Evolutionary conservation across 2,113 vertebrate genomes (phyloP), one percentile per base, ranked within the genome.

Genomic region (Alaudala cheleensis): DNA sequence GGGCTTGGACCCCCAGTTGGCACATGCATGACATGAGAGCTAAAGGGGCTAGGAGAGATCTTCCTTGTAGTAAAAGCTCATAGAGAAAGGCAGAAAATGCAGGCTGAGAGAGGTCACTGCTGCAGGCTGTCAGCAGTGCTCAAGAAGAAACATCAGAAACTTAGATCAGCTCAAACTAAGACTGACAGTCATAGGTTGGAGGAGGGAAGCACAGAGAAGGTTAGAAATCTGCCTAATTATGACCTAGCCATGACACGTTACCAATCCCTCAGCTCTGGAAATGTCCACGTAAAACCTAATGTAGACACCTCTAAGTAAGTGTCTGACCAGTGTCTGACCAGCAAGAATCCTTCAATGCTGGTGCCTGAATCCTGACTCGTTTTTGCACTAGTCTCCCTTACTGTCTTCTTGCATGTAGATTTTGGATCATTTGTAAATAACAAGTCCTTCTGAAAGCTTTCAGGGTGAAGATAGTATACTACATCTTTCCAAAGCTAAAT

Each of bases 1-100:
- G 34, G n/a, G 21, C 34, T 60, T 37, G 45, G 16, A 34, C 28
- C 29, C 49, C 29, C 49, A 58, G 15, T 45, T n/a, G 33, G 42
- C 37, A 22, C 0, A 0, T 25, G 31, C 40, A 57, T 57, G 44
- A 51, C 5, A 1, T 9, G 25, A 62, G 33, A 67, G 18, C 18
- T 79, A 47, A 85, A 65, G 25, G 23, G 14, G 3, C n/a, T 42
- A 23, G 42, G 37, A 81, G 42, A 84, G 79, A 92, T 95, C 87
- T 90, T 91, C 60, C 65, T 93, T 49, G 45, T 40, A 79, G 39
- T 37, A 42, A 76, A 86, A 91, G 24, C 86, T 91, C 71, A 73
- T 29, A 71, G 54, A 88, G 81, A 84, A 95, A 81, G 11, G 2
- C 44, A 88, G 85, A 67, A 95, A 69, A 82, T 17, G 24, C 16